phyloP scores from a whole-genome alignment of 2,888 invertebrate genomes.

The Agriopis aurantiaria region DNA sequence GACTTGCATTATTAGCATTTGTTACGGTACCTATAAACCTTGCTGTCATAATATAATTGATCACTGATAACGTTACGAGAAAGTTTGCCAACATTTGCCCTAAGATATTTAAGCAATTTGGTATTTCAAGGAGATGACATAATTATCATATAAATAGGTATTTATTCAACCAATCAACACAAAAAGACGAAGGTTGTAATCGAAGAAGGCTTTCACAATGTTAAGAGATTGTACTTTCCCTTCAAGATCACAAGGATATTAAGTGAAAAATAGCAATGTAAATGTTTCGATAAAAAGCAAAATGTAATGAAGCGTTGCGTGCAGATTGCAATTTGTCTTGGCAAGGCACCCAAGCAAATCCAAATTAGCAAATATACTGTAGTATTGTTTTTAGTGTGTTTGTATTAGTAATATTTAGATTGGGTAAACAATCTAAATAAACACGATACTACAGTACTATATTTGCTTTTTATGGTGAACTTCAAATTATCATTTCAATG shows the following conservation, averaged over 20 bases:
- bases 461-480: not conserved
- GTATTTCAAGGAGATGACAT: not conserved
- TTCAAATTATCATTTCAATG: slow-evolving; percentile 5
- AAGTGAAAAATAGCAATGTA: not conserved
- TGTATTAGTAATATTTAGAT: too few species aligned
- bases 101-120: not conserved
- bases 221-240: not conserved
- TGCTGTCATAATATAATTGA: slow-evolving; percentile 1
- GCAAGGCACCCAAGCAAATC: not conserved
- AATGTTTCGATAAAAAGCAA: not conserved
- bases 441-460: too few species aligned
- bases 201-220: not conserved
- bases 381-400: not conserved
- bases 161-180: not conserved
- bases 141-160: not conserved
- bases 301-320: not conserved
- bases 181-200: not conserved
- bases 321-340: slow-evolving; percentile 13
- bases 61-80: not conserved
- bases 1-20: slow-evolving; percentile 8
- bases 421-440: not conserved
- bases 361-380: not conserved
- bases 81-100: not conserved
- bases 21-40: not conserved
- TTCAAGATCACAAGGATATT: not conserved